Conservation (phyloP, 2,113 vertebrate genomes). For the Origma solitaria region DNA sequence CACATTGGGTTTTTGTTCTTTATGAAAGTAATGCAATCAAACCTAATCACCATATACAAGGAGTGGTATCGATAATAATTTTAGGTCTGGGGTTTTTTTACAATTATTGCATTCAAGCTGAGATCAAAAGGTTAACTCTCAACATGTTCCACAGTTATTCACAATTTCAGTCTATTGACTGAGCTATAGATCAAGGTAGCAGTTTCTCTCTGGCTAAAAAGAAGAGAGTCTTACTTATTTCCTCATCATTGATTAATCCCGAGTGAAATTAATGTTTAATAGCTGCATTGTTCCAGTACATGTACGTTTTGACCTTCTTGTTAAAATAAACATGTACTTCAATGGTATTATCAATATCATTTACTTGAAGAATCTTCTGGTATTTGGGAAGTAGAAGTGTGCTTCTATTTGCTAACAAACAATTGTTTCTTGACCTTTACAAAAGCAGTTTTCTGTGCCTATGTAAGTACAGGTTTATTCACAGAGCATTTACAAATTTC, state of each 20-base stretch:
- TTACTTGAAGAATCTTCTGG: background rate
- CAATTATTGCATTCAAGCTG: conserved; percentile 15
- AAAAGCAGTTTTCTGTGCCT: background rate
- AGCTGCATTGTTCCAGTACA: conserved; percentile 12
- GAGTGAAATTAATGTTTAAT: conserved; percentile 40
- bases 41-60: conserved; percentile 4
- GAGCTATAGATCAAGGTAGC: conserved; percentile 8
- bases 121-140: conserved; percentile 28
- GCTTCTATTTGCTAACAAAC: background rate
- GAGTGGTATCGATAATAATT: conserved; percentile 8
- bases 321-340: conserved; percentile 50
- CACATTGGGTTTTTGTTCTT: background rate
- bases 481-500: background rate
- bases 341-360: background rate
- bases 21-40: conserved; percentile 49
- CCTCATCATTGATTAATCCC: conserved; percentile 21
- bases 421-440: background rate
- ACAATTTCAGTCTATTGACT: conserved; percentile 56
- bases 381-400: background rate
- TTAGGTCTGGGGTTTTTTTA: background rate
- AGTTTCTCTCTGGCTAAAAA: conserved; percentile 26
- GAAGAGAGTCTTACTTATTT: background rate
- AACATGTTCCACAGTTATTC: background rate
- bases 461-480: background rate
- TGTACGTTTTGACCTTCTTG: conserved; percentile 23